Evolutionary conservation across 2,113 vertebrate species (phyloP).

Genomic region (Chaenogobius annularis): DNA sequence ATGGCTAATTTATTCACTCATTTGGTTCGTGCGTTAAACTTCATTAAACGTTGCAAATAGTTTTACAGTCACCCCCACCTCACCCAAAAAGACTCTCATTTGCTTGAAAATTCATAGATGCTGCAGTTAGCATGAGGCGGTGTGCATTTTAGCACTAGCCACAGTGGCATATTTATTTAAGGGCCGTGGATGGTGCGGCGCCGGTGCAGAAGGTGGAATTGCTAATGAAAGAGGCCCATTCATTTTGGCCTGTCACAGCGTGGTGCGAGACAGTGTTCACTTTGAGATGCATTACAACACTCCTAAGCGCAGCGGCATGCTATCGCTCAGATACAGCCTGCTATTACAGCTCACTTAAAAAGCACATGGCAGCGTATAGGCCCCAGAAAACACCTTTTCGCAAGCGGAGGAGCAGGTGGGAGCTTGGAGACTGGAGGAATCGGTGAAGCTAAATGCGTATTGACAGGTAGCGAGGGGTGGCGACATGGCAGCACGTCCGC

Average conservation of each 20-base stretch:
- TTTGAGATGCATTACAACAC: conserved; percentile 68
- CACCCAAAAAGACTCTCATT: too few relatives aligned
- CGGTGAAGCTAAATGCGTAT: conserved; percentile 47
- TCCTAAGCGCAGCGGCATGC: conserved; percentile 42
- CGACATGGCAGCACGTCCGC: conserved; percentile 47
- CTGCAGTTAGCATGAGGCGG: not conserved
- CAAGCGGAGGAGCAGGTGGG: conserved; percentile 33
- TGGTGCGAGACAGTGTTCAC: conserved; percentile 53
- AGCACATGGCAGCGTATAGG: conserved; percentile 38
- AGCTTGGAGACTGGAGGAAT: conserved; percentile 8
- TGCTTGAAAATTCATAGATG: not conserved
- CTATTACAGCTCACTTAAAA: conserved; percentile 55
- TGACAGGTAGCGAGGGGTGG: conserved; percentile 39
- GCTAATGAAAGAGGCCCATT: conserved; percentile 61
- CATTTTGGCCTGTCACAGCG: conserved; percentile 58
- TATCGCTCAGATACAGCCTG: conserved; percentile 52
- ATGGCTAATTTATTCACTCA: too few relatives aligned
- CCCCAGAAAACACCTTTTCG: conserved; percentile 16
- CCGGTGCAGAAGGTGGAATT: conserved; percentile 25
- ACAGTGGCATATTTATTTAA: conserved; percentile 39
- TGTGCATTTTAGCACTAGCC: not conserved
- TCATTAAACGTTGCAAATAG: too few relatives aligned
- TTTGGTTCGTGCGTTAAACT: too few relatives aligned
- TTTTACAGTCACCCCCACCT: too few relatives aligned
- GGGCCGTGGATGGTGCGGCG: conserved; percentile 28